These are phyloP conservation scores for Mechanitis mazaeus DNA, from an alignment of 2,888 invertebrate species.

Conservation along the genomic window DNA sequence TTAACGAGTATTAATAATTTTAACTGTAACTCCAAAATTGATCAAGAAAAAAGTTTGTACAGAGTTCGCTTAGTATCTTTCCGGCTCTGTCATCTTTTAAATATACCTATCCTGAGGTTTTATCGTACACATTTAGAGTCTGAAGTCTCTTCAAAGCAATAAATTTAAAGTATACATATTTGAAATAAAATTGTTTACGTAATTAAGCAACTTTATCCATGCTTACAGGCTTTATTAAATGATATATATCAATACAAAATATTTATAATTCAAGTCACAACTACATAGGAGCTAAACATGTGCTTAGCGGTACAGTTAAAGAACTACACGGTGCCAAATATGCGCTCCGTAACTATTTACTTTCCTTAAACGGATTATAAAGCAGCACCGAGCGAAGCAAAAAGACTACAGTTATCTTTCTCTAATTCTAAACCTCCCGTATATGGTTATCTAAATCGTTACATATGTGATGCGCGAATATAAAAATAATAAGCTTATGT, in stretches of 20 bases:
- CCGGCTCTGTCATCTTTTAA: too few species aligned
- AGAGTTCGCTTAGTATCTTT: too few species aligned
- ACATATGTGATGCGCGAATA: constrained; percentile 33
- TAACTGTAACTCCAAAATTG: too few species aligned
- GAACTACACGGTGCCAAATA: constrained; percentile 67
- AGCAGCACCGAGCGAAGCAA: constrained; percentile 48
- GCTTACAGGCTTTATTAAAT: too few species aligned
- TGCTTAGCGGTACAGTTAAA: constrained; percentile 68
- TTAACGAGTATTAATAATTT: too few species aligned
- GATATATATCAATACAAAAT: not conserved
- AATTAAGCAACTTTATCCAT: too few species aligned
- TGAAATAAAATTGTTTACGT: too few species aligned
- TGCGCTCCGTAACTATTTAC: constrained; percentile 62
- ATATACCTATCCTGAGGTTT: too few species aligned
- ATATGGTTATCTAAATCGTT: constrained; percentile 44
- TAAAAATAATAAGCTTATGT: constrained; percentile 8
- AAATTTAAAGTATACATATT: too few species aligned
- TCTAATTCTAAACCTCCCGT: constrained; percentile 36
- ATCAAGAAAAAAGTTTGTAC: too few species aligned
- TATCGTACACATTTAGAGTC: too few species aligned
- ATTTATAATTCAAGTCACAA: constrained; percentile 45
- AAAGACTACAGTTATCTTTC: constrained; percentile 35
- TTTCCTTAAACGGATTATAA: constrained; percentile 62
- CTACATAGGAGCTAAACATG: constrained; percentile 48
- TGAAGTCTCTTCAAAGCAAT: too few species aligned